Conservation (phyloP, 2,888 invertebrate genomes). For the Polyommatus icarus region DNA sequence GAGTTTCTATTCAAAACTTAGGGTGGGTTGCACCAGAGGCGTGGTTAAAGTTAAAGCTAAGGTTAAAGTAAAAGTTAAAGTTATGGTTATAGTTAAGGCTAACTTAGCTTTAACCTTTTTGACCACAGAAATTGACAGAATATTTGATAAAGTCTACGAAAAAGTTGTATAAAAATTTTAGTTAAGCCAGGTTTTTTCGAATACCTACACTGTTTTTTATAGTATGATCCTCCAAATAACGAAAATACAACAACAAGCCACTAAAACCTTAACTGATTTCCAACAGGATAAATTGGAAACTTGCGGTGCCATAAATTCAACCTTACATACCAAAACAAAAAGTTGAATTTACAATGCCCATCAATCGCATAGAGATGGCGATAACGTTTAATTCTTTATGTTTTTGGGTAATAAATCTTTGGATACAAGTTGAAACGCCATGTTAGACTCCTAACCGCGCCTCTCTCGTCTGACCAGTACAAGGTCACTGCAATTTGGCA, state of each 20-base stretch:
- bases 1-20: neutral
- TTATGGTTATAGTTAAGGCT: too few relatives aligned
- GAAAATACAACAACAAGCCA: neutral
- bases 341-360: neutral
- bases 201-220: neutral
- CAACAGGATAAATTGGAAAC: neutral
- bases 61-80: too few relatives aligned
- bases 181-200: neutral
- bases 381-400: constrained; percentile 8
- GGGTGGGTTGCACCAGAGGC: neutral
- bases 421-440: neutral
- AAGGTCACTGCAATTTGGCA: constrained; percentile 32
- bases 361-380: neutral
- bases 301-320: neutral
- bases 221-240: neutral
- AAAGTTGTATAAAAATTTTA: too few relatives aligned
- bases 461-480: constrained; percentile 24
- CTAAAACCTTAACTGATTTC: neutral
- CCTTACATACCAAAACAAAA: neutral
- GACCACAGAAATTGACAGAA: too few relatives aligned
- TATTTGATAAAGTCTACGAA: too few relatives aligned
- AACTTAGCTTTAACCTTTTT: too few relatives aligned
- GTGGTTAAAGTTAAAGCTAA: too few relatives aligned
- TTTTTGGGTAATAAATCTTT: constrained; percentile 17
- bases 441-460: constrained; percentile 29